Conservation (phyloP, 2,888 invertebrate species). For the Xanthorhoe designata region DNA sequence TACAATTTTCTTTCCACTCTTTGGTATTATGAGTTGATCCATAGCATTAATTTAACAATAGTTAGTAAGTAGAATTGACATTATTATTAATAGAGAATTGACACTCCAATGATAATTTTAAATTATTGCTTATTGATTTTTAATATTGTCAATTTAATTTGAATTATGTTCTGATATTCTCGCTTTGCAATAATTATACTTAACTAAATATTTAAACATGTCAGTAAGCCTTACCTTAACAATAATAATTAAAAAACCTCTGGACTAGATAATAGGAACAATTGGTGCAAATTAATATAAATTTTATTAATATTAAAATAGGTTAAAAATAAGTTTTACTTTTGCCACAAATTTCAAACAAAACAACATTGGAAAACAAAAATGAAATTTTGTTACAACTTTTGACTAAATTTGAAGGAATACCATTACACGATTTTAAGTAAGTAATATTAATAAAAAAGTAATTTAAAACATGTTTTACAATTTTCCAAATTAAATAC, state of each 20-base stretch:
- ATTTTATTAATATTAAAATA: neutral
- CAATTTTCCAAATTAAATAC: too few species aligned
- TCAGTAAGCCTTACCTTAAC: too few species aligned
- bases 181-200: neutral
- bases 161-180: slow-evolving; percentile 2
- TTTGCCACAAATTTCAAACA: neutral
- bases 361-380: too few species aligned
- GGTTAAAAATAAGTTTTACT: neutral
- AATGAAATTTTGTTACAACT: too few species aligned
- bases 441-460: too few species aligned
- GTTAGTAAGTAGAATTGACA: slow-evolving; percentile 42
- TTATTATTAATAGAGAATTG: slow-evolving; percentile 45
- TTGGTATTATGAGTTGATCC: slow-evolving; percentile 56
- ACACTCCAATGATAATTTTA: slow-evolving; percentile 34
- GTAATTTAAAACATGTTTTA: too few species aligned
- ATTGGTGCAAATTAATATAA: neutral
- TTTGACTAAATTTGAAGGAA: too few species aligned
- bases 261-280: slow-evolving; percentile 3
- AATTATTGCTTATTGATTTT: slow-evolving; percentile 18
- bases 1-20: slow-evolving; percentile 51
- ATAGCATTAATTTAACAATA: slow-evolving; percentile 43
- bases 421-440: too few species aligned
- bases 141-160: neutral
- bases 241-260: neutral
- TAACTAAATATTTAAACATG: neutral